These are phyloP conservation scores for Anguilla obscura DNA, from an alignment of 2,797 vertebrate species.

Conservation along the genomic window DNA sequence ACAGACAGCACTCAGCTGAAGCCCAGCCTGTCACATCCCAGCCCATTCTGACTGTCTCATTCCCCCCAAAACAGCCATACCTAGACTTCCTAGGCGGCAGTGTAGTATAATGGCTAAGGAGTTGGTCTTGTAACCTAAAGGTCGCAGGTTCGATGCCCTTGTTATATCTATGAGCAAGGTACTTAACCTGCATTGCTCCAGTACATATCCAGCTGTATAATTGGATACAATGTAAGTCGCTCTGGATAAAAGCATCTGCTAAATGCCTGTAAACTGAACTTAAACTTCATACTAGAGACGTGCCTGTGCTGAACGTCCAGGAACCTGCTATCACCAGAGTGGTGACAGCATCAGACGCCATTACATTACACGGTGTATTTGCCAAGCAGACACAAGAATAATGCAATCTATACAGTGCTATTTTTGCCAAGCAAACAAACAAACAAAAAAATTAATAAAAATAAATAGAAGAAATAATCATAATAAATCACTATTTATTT, in stretches of 20 bases:
- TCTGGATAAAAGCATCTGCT: too few species aligned
- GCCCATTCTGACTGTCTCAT: neutral
- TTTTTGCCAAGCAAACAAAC: neutral
- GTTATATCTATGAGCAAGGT: too few species aligned
- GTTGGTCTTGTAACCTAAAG: too few species aligned
- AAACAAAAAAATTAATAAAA: neutral
- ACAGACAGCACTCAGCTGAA: neutral
- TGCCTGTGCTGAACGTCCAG: neutral
- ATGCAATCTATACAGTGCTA: too few species aligned
- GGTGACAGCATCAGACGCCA: neutral
- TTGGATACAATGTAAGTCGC: too few species aligned
- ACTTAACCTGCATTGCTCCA: too few species aligned
- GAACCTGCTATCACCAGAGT: neutral
- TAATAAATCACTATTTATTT: too few species aligned
- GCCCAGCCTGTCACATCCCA: neutral
- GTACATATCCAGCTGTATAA: too few species aligned
- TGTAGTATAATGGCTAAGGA: too few species aligned
- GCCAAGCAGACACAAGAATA: neutral
- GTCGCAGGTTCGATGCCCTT: too few species aligned
- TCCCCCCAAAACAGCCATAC: neutral
- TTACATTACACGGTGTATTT: neutral
- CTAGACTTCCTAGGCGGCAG: neutral
- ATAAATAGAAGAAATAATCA: neutral
- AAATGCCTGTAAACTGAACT: too few species aligned
- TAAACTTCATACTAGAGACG: neutral